These are phyloP conservation scores for Hypomesus transpacificus DNA, from an alignment of 2,113 vertebrate genomes.

Conservation along the genomic window DNA sequence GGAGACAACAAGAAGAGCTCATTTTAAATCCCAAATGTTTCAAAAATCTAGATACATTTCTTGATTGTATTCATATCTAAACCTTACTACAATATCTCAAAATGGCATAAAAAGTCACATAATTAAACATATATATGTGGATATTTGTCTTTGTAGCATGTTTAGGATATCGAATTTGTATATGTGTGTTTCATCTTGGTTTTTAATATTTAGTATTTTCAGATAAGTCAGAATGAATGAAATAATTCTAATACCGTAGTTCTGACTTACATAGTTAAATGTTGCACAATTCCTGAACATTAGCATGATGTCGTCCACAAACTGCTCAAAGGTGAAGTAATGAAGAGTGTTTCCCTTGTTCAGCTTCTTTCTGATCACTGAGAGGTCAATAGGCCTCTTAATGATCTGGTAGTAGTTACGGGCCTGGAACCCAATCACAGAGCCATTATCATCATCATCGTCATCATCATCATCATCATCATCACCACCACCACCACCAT, in stretches of 20 bases:
- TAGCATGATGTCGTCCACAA: slow-evolving; percentile 85
- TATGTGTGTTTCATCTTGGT: not conserved
- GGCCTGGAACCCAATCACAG: slow-evolving; percentile 67
- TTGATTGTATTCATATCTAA: not conserved
- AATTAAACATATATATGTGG: too few relatives aligned
- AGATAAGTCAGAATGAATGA: not conserved
- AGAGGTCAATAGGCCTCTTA: slow-evolving; percentile 89
- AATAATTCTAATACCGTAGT: not conserved
- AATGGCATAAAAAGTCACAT: too few relatives aligned
- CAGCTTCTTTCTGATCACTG: slow-evolving; percentile 82
- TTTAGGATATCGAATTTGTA: not conserved
- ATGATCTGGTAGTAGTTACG: slow-evolving; percentile 95
- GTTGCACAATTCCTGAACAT: slow-evolving; percentile 95
- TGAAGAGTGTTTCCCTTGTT: slow-evolving; percentile 79
- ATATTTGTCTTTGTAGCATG: too few relatives aligned
- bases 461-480: too few relatives aligned
- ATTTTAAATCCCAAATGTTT: not conserved
- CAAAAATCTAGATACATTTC: not conserved
- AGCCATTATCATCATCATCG: not conserved
- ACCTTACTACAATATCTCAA: too few relatives aligned
- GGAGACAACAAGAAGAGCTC: slow-evolving; percentile 3
- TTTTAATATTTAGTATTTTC: not conserved
- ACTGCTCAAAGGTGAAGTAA: slow-evolving; percentile 83
- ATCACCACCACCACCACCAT: too few relatives aligned
- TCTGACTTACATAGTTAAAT: slow-evolving; percentile 87